Percentiles rank a stretch among this genome's conserved stretches.
Evolutionary conservation across 2,113 vertebrate genomes (phyloP).

Genomic region (Acrocephalus arundinaceus): DNA sequence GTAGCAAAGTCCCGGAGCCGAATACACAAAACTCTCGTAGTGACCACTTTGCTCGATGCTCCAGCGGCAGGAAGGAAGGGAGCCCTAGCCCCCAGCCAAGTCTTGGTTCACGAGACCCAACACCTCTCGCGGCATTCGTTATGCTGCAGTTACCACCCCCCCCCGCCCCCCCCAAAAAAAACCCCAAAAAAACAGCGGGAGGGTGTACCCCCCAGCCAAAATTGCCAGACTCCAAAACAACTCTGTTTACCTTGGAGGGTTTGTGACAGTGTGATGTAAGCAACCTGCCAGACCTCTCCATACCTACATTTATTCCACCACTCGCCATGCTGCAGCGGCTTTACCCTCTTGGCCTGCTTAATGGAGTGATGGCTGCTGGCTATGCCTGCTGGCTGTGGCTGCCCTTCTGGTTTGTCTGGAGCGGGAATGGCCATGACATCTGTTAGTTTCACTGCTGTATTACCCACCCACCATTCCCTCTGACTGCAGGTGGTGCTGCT

Average conservation of each 20-base stretch:
- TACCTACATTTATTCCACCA: rapidly evolving
- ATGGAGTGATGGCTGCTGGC: rapidly evolving
- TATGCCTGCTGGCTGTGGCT: background rate
- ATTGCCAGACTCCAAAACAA: rapidly evolving
- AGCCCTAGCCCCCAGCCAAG: background rate
- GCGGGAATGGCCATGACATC: rapidly evolving
- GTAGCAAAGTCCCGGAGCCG: background rate
- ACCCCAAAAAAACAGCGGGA: background rate
- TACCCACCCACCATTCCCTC: background rate
- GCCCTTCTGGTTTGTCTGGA: background rate
- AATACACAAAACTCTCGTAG: background rate
- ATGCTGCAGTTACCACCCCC: background rate
- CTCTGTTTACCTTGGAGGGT: background rate
- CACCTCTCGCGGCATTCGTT: rapidly evolving
- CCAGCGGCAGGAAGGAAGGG: background rate
- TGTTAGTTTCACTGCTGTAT: background rate
- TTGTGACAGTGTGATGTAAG: background rate
- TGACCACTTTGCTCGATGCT: background rate
- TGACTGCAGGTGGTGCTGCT: background rate
- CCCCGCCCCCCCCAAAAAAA: background rate
- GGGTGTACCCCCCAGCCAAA: too few relatives aligned
- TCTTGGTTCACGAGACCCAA: background rate
- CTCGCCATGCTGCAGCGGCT: background rate
- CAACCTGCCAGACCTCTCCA: background rate
- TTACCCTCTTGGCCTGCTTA: background rate